These are phyloP conservation scores for Propithecus coquereli DNA, from an alignment of 2,113 vertebrate species.

Conservation along the genomic window DNA sequence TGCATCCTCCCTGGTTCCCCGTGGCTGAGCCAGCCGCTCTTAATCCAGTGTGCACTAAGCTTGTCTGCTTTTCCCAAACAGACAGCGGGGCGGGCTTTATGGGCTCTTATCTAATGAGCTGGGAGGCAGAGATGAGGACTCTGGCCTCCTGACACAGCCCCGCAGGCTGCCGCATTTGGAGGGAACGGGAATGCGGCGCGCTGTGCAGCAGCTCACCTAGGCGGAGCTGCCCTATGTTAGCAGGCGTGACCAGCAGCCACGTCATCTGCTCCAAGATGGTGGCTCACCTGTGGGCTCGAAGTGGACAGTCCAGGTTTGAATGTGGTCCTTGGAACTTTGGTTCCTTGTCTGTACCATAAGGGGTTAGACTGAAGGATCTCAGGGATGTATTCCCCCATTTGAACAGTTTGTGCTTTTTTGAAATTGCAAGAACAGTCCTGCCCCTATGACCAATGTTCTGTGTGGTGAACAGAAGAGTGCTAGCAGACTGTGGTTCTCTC, in stretches of 20 bases:
- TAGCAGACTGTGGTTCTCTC: no score
- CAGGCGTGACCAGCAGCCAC: fast-evolving
- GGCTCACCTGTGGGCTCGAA: not conserved
- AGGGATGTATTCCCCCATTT: not conserved
- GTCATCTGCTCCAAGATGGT: not conserved
- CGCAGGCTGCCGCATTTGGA: not conserved
- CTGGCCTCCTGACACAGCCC: not conserved
- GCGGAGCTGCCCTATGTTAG: not conserved
- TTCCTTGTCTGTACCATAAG: not conserved
- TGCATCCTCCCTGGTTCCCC: fast-evolving
- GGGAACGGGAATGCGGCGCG: not conserved
- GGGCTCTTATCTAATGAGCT: not conserved
- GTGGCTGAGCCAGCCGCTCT: not conserved
- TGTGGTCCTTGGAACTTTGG: fast-evolving
- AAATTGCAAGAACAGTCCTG: not conserved
- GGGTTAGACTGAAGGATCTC: not conserved
- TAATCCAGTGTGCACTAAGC: not conserved
- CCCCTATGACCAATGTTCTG: not conserved
- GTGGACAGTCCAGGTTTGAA: not conserved
- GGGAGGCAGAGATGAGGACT: not conserved
- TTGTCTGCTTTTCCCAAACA: not conserved
- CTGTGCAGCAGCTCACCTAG: not conserved
- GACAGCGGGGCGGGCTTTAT: not conserved
- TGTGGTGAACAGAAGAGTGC: not conserved
- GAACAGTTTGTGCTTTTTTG: not conserved